Evolutionary conservation across 1,140 invertebrate species (phyloP), one percentile per base, ranked within the genome.

Genomic region (Brachionus manjavacas): DNA sequence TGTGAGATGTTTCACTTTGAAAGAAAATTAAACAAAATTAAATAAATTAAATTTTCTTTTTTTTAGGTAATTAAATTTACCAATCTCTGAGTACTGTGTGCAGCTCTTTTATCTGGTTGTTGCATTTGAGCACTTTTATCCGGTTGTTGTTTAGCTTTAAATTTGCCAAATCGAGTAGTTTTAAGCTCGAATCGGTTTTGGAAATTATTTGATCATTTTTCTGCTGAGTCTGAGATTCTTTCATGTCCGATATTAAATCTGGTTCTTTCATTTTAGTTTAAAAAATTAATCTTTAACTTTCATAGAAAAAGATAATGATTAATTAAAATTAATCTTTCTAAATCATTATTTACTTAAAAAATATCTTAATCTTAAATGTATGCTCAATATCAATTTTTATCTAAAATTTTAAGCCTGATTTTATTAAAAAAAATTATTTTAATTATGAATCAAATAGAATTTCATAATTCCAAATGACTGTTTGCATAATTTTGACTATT

Each of bases 1-100:
- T 96, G 86, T 96, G 92, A 9, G 93, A 91, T 35, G 97, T 99
- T 85, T 94, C 94, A 89, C 96, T 97, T 72, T 55, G 11, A 46
- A 8, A 55, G 52, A 55, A 55, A 39, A 72, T 14, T 14, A 12
- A 39, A 88, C 85, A 93, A 92, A 86, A 85, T n/a, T n/a, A 60
- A 43, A 39, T 20, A 14, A 20, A 20, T 60, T 60, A 70, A 83
- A 41, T 25, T 25, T 20, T 6, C 0, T 41, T 52, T 52, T 7
- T n/a, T 3, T n/a, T 14, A 14, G 16, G 3, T 12, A 14, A 7
- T n/a, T 14, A 49, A 49, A 0, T 52, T n/a, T 52, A 80, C 76
- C 76, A 35, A 64, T 81, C 79, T 41, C 79, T 60, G n/a, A 81
- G 52, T 11, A 81, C 52, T 23, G 79, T 81, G 52, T 81, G 79